These are phyloP conservation scores for Eristalis intricaria DNA, from an alignment of 2,888 invertebrate species.

Conservation along the genomic window DNA sequence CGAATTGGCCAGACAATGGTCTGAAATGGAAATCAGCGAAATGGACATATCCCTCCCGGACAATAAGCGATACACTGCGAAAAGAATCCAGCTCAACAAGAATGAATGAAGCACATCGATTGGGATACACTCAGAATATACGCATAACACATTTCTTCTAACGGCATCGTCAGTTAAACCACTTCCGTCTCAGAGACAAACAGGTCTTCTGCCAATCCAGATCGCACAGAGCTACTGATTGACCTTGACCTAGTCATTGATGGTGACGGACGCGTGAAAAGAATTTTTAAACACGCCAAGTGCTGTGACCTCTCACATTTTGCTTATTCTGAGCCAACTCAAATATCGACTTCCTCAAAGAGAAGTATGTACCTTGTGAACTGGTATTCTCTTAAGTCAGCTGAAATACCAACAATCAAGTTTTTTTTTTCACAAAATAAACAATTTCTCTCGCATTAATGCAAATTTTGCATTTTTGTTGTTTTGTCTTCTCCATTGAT, in stretches of 20 bases:
- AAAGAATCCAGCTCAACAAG: no score
- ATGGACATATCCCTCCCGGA: no score
- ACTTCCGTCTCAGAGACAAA: no score
- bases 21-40: no score
- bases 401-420: conserved; percentile 18
- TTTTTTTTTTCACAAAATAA: conserved; percentile 35
- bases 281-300: not conserved
- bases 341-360: not conserved
- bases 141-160: no score
- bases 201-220: no score
- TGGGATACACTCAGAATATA: no score
- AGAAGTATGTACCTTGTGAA: not conserved
- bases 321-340: not conserved
- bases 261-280: not conserved
- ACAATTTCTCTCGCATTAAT: conserved; percentile 40
- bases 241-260: not conserved
- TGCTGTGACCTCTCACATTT: not conserved
- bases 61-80: no score
- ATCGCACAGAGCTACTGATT: not conserved
- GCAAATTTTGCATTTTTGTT: conserved; percentile 47
- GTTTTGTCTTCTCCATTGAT: conserved; percentile 4
- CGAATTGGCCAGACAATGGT: no score
- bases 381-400: not conserved
- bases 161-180: no score
- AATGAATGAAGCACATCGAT: no score